phyloP scores from a whole-genome alignment of 2,113 vertebrate species.

The Solea senegalensis region DNA sequence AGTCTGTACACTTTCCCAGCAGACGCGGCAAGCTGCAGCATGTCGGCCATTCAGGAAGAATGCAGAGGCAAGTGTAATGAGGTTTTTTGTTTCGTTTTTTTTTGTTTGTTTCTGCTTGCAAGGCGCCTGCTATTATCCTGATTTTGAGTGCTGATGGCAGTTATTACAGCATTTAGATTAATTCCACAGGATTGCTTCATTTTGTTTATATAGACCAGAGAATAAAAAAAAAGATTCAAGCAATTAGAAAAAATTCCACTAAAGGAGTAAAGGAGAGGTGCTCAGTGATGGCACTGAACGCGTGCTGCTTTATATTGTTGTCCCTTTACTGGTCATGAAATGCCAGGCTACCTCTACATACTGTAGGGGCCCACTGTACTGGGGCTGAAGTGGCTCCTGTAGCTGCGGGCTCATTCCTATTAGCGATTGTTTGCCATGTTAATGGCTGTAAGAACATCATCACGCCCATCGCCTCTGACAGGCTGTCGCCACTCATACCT shows the following conservation, averaged over 20 bases:
- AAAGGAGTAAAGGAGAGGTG: constrained; percentile 32
- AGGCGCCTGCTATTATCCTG: constrained; percentile 81
- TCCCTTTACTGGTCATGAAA: neutral
- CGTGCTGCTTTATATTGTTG: constrained; percentile 17
- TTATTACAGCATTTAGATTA: constrained; percentile 82
- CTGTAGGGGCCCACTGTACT: constrained; percentile 15
- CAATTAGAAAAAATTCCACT: constrained; percentile 55
- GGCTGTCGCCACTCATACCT: constrained; percentile 81
- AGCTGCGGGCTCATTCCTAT: constrained; percentile 85
- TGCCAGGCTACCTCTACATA: constrained; percentile 13
- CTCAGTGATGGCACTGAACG: constrained; percentile 29
- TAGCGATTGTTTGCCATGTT: constrained; percentile 82
- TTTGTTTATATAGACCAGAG: constrained; percentile 72
- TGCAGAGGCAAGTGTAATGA: constrained; percentile 78
- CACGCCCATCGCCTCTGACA: constrained; percentile 77
- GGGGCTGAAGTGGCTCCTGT: constrained; percentile 49
- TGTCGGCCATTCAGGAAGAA: constrained; percentile 70
- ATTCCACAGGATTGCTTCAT: constrained; percentile 75
- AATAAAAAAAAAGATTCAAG: constrained; percentile 43
- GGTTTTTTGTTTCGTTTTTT: constrained; percentile 48
- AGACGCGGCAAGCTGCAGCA: constrained; percentile 70
- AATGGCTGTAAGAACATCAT: constrained; percentile 86
- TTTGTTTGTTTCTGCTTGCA: constrained; percentile 63
- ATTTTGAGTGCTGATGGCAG: constrained; percentile 72
- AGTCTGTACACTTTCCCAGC: constrained; percentile 52